Conservation (phyloP, 2,113 vertebrate genomes). For the Hippoglossus stenolepis region DNA sequence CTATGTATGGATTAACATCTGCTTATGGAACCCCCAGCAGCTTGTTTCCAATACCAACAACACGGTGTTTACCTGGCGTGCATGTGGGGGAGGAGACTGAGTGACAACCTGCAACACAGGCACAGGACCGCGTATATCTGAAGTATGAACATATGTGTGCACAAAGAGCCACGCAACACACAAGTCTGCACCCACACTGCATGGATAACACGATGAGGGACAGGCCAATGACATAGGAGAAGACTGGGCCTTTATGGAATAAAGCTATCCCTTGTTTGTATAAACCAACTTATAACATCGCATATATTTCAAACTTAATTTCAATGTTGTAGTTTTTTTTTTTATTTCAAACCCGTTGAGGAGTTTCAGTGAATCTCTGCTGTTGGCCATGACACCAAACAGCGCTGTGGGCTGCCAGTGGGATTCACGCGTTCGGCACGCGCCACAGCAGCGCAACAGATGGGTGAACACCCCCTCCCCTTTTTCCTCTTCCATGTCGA, state of each 20-base stretch:
- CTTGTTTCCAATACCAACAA: slow-evolving; percentile 59
- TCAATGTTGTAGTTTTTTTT: not conserved
- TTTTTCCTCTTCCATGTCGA: slow-evolving; percentile 3
- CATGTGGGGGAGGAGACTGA: slow-evolving; percentile 12
- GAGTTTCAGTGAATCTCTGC: not conserved
- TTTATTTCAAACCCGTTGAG: not conserved
- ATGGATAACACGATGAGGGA: not conserved
- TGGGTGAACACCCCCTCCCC: slow-evolving; percentile 30
- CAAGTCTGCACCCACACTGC: not conserved
- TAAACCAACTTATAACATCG: not conserved
- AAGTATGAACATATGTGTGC: not conserved
- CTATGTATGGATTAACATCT: slow-evolving; percentile 78
- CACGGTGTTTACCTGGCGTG: slow-evolving; percentile 62
- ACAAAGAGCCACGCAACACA: not conserved
- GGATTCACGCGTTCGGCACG: slow-evolving; percentile 83
- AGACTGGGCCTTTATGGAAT: not conserved
- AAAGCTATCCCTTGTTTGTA: not conserved
- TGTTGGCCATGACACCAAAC: not conserved
- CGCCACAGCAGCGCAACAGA: slow-evolving; percentile 78
- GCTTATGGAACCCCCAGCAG: slow-evolving; percentile 54
- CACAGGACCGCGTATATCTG: not conserved
- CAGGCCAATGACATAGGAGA: not conserved
- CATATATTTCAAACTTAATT: not conserved
- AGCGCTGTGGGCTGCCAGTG: slow-evolving; percentile 9
- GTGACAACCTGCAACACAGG: not conserved